Base-by-base conservation (phyloP, 2,888 invertebrate genomes). In the Lasius platythorax region DNA sequence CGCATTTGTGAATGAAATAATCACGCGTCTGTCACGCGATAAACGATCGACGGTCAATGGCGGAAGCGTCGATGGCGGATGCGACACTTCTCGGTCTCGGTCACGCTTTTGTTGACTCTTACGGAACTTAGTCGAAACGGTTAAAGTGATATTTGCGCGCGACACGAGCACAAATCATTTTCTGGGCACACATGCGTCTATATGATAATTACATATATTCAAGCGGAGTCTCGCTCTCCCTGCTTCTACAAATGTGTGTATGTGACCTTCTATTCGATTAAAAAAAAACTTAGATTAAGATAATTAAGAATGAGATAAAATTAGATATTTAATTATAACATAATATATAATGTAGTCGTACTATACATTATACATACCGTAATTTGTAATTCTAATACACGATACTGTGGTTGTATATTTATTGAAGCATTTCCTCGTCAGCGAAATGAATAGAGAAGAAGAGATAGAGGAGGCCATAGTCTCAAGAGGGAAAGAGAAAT, bases 361-460 rank as follows among this genome's bases (percentile, higher is more conserved):
- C 18, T 64, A 67, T 66, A 68, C 53, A 78, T 70, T 53, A 63
- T 61, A 78, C 56, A 66, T 79, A 89, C 61, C 68, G 68, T 85
- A 87, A 78, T 68, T 50, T 87, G 28, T 68, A 85, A 78, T 85
- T 83, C 85, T 78, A 28, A 66, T 76, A 73, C 30, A 82, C 56
- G 18, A 85, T 82, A 76, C 63, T 73, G 68, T 75, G 87, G 82
- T 89, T 90, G 86, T 89, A 89, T 88, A 87, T 85, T 88, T 82
- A 79, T 79, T 76, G 81, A 85, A 73, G 66, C 82, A 89, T 88
- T 83, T 90, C 82, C 74, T 84, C 73, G 67, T 73, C 87, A 84
- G 70, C 37, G 53, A 85, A 87, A 66, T 83, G 84, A 79, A 79
- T 75, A 86, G 3, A 61, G 15, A 79, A 30, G 0, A 43, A 72